A percentile compares a stretch with the other conserved stretches of the same genome.
phyloP scores from a whole-genome alignment of 2,797 vertebrate species.

The Melanogrammus aeglefinus region DNA sequence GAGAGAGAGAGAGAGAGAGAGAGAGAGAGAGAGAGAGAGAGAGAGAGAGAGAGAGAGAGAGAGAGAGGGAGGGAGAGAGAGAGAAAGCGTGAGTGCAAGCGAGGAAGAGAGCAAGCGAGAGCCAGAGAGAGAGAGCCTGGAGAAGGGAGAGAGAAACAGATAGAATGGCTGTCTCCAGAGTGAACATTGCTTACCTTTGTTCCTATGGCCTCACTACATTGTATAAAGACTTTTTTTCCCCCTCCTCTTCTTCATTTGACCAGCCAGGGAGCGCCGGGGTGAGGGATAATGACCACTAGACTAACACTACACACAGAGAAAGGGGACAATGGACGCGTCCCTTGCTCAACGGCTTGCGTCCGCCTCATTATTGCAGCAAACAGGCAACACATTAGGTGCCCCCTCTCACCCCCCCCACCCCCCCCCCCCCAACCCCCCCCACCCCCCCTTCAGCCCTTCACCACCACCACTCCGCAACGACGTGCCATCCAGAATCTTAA shows the following conservation, averaged over 20 bases:
- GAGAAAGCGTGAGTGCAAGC: no score
- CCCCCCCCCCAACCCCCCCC: no score
- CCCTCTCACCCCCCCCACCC: background rate
- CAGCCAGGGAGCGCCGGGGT: constrained; percentile 68
- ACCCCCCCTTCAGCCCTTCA: no score
- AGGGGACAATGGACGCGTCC: constrained; percentile 67
- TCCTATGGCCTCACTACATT: constrained; percentile 68
- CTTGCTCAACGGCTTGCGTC: constrained; percentile 61
- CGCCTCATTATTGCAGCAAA: constrained; percentile 68
- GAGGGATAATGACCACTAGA: constrained; percentile 70
- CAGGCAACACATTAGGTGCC: constrained; percentile 66
- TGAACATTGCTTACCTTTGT: constrained; percentile 81
- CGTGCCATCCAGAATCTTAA: constrained; percentile 40
- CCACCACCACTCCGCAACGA: constrained; percentile 38
- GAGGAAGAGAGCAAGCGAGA: no score
- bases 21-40: constrained; percentile 26
- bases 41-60: constrained; percentile 6
- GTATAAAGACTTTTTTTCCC: constrained; percentile 73
- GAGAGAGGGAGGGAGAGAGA: background rate
- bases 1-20: constrained; percentile 25
- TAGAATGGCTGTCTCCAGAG: constrained; percentile 72
- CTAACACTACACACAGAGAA: constrained; percentile 73
- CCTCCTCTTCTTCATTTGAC: constrained; percentile 63
- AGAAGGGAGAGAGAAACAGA: constrained; percentile 52
- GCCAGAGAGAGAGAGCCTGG: no score